Base-by-base conservation (phyloP, 2,113 vertebrate genomes). In the Lanius collurio region DNA sequence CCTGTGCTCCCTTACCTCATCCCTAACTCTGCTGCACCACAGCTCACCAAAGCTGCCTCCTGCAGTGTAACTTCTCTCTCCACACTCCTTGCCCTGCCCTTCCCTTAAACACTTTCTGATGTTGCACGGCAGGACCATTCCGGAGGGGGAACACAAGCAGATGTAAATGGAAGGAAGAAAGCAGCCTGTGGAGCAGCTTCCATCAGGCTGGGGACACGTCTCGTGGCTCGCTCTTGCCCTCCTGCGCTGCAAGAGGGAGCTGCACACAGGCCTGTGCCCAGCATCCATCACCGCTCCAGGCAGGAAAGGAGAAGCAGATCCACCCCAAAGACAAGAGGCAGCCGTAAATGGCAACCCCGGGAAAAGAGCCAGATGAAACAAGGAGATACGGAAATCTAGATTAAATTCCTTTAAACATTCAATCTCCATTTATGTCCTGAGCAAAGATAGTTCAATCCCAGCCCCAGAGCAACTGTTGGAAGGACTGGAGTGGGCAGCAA, bases 181-280 rank as follows among this genome's bases (percentile, higher is more conserved):
- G 39, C 23, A 63, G 75, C 41, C 49, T 24, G 24, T 24, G 85
- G 60, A 91, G 57, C 75, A 79, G 83, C 31, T 55, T 42, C 41
- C 49, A 67, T 13, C 33, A 50, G 57, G 80, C 57, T 18, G 64
- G 52, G 59, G 35, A 70, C 13, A 16, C 0, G 20, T 42, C 84
- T 84, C 77, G 37, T 1, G 2, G 94, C 95, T 94, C 95, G 1
- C 87, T 95, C 83, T 96, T 96, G 96, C 97, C 97, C 95, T 92
- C 97, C 81, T 91, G 96, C 1, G 97, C 84, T 93, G 79, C 53
- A 47, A 90, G 87, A 81, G 35, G 86, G 86, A 95, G 87, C 78
- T 96, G 93, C 95, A 94, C 39, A 35, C n/a, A 28, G 35, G 49
- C 62, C 81, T 78, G 78, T 6, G 75, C 53, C 2, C 7, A 62